Percentiles rank a stretch among this genome's conserved stretches.
Conservation (phyloP, 2,888 invertebrate genomes). For the Lycaena phlaeas region DNA sequence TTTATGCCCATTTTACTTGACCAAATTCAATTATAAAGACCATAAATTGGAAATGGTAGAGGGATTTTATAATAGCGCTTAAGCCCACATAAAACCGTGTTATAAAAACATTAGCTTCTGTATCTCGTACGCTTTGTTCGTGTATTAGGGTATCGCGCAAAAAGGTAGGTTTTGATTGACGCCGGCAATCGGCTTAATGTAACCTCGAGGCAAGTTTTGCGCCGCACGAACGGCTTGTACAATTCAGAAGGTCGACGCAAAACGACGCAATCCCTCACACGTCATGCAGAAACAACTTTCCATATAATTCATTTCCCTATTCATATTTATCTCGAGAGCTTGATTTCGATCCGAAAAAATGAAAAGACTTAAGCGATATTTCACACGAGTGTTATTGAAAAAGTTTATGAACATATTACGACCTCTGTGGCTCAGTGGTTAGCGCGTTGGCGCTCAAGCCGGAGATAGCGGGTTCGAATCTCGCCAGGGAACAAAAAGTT, state of each 20-base stretch:
- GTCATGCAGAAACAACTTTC: constrained; percentile 63
- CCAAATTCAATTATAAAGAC: not conserved
- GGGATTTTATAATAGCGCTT: constrained; percentile 5
- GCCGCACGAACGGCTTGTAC: constrained; percentile 65
- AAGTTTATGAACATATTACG: too few relatives aligned
- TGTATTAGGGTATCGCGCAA: constrained; percentile 48
- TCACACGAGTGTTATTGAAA: not conserved
- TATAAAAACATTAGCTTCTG: constrained; percentile 35
- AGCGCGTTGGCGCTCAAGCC: too few relatives aligned
- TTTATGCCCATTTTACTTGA: not conserved
- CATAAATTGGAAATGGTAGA: not conserved
- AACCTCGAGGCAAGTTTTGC: constrained; percentile 67
- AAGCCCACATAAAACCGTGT: constrained; percentile 17
- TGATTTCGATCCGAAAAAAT: constrained; percentile 29
- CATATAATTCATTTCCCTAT: constrained; percentile 69
- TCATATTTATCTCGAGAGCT: constrained; percentile 69
- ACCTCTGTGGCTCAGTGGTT: too few relatives aligned
- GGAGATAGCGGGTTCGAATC: too few relatives aligned
- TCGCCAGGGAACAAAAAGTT: too few relatives aligned
- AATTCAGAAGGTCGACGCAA: constrained; percentile 67
- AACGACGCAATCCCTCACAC: constrained; percentile 68
- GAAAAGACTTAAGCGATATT: constrained; percentile 1
- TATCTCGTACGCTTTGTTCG: constrained; percentile 32
- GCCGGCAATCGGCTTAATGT: constrained; percentile 70
- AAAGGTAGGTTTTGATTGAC: constrained; percentile 69